Percentiles rank a stretch among this genome's conserved stretches.
Evolutionary conservation across 2,113 vertebrate species (phyloP).

Genomic region (Craseonycteris thonglongyai): DNA sequence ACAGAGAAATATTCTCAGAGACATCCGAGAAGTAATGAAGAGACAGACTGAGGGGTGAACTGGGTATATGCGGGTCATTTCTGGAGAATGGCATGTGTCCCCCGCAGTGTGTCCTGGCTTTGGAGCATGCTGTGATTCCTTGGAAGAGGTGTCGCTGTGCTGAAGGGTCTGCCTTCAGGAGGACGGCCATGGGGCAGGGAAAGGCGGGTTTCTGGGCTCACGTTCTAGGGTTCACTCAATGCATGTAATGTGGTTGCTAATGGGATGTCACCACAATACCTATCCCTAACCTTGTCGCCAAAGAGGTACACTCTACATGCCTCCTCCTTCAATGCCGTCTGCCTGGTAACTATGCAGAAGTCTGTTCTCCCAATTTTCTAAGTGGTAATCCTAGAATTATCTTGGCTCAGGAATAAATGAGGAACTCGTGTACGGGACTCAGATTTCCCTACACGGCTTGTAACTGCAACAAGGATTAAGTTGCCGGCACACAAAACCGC

Average conservation of each 20-base stretch:
- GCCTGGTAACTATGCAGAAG: constrained; percentile 46
- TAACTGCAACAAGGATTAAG: constrained; percentile 67
- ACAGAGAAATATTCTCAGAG: constrained; percentile 65
- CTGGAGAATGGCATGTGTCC: constrained; percentile 20
- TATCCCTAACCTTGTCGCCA: constrained; percentile 58
- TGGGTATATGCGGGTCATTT: constrained; percentile 14
- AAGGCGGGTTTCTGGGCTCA: neutral
- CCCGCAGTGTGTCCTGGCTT: neutral
- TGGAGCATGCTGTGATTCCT: neutral
- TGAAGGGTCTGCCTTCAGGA: neutral
- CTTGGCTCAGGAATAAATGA: constrained; percentile 72
- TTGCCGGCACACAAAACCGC: constrained; percentile 41
- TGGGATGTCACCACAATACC: constrained; percentile 67
- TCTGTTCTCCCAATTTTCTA: constrained; percentile 63
- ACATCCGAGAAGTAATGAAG: constrained; percentile 56
- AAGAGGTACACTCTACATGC: neutral
- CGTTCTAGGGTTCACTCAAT: constrained; percentile 46
- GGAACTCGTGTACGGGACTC: constrained; percentile 66
- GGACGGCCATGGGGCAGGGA: neutral
- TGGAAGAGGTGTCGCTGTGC: constrained; percentile 29
- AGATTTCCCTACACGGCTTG: constrained; percentile 58
- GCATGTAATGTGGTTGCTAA: constrained; percentile 70
- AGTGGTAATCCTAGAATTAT: constrained; percentile 76
- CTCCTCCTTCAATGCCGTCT: constrained; percentile 45
- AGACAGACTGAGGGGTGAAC: neutral